Base-by-base conservation (phyloP, 2,113 vertebrate species). In the Promerops cafer region DNA sequence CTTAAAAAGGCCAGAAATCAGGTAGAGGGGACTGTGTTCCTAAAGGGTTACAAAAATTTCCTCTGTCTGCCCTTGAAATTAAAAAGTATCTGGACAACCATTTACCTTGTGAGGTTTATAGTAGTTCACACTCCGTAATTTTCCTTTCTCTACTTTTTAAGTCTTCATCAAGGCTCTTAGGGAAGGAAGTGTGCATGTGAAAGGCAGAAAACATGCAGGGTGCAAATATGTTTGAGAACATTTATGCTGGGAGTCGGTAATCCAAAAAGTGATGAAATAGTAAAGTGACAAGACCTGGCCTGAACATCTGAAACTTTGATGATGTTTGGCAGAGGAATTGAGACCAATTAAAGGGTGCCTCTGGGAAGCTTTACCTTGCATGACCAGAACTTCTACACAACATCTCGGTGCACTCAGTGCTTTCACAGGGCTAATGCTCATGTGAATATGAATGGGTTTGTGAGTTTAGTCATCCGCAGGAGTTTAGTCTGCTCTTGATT, bases 281-380 rank as follows among this genome's bases (percentile, higher is more conserved):
- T 94, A 26, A 96, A 96, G 90, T 95, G 95, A 94, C 97, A 97
- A 96, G 96, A 96, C 93, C 96, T 97, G 93, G 96, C 97, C 94
- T 95, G 94, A 97, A 97, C 87, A 94, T 94, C 92, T 93, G 92
- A 89, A 97, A 96, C 96, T 97, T 96, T 96, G 93, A 96, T 96
- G 92, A 80, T 90, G 81, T 95, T 97, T 97, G 93, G 96, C 95
- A 97, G 80, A 68, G 93, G 96, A 89, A 91, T 95, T 79, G 59
- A 96, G 83, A 89, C 61, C 89, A 89, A 92, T 74, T 96, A 97
- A 93, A 76, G 11, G 59, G 50, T 85, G 87, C 97, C 97, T 93
- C 87, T 95, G 89, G 87, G 91, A 89, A 92, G 79, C 72, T 95
- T 97, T 94, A 91, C 91, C 83, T 96, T 93, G 93, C 80, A 64